These are phyloP conservation scores for Cheiracanthium punctorium DNA, from an alignment of 2,888 invertebrate species.

Conservation along the genomic window DNA sequence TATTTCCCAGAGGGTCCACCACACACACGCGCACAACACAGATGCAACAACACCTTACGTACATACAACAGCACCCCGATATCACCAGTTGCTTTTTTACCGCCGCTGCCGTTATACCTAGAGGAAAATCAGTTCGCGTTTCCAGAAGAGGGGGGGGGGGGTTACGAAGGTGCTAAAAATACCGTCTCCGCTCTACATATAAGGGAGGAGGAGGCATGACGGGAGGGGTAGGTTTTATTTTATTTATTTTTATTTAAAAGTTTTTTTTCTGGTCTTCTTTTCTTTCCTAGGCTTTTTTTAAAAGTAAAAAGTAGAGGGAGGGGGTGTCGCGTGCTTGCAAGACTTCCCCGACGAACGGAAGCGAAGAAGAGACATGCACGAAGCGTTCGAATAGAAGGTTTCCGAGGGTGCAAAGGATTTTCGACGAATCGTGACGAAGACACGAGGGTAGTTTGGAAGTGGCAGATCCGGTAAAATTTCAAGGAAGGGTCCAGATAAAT, in stretches of 20 bases:
- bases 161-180: no score
- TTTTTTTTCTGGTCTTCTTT: slow-evolving; percentile 12
- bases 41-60: slow-evolving; percentile 16
- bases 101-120: slow-evolving; percentile 36
- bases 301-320: no score
- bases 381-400: slow-evolving; percentile 1
- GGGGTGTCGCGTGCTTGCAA: slow-evolving; percentile 46
- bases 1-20: no score
- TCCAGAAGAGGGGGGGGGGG: slow-evolving; percentile 7
- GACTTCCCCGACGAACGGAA: slow-evolving; percentile 64
- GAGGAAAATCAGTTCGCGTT: slow-evolving; percentile 14
- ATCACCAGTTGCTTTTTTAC: slow-evolving; percentile 2
- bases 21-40: neutral
- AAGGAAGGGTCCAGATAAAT: neutral
- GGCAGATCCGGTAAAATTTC: neutral
- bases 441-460: no score
- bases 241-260: slow-evolving; percentile 14
- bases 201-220: slow-evolving; percentile 26
- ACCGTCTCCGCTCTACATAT: slow-evolving; percentile 28
- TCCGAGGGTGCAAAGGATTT: neutral
- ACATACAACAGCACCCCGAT: neutral
- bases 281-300: slow-evolving; percentile 15
- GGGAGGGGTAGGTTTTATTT: slow-evolving; percentile 13
- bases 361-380: neutral
- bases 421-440: no score